Percentiles rank a stretch among this genome's conserved stretches.
Evolutionary conservation across 1,140 invertebrate species (phyloP).

Genomic region (Papilio aristodemus): DNA sequence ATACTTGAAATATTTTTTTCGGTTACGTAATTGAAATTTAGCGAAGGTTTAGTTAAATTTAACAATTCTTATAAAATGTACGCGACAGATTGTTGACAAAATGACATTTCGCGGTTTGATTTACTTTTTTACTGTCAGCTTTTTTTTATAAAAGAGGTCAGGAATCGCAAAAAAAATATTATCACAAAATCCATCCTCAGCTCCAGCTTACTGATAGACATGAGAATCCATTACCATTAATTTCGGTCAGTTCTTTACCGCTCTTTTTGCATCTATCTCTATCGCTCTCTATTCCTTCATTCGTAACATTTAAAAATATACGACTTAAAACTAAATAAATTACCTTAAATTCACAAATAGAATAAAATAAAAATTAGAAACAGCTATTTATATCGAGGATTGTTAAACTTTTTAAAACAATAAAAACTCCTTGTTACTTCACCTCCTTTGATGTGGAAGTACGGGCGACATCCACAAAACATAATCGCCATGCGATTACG

Average conservation of each 20-base stretch:
- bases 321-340: too few species aligned
- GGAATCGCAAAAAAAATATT: neutral
- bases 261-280: too few species aligned
- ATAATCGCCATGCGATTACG: conserved; percentile 76
- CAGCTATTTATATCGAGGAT: neutral
- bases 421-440: conserved; percentile 26
- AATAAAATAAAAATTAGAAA: neutral
- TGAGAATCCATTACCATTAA: too few species aligned
- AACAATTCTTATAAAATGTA: neutral
- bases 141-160: neutral
- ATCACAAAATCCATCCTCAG: too few species aligned
- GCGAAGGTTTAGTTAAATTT: neutral
- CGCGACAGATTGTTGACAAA: neutral
- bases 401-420: too few species aligned
- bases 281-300: too few species aligned
- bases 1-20: too few species aligned
- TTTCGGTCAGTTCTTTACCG: too few species aligned
- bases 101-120: conserved; percentile 1
- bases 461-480: conserved; percentile 81
- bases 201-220: too few species aligned
- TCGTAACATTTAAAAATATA: too few species aligned
- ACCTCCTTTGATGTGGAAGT: conserved; percentile 80
- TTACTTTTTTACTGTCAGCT: neutral
- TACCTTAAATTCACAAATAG: neutral
- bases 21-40: neutral